These are phyloP conservation scores for Synergus laeviventris DNA, from an alignment of 2,888 invertebrate species.

Conservation along the genomic window DNA sequence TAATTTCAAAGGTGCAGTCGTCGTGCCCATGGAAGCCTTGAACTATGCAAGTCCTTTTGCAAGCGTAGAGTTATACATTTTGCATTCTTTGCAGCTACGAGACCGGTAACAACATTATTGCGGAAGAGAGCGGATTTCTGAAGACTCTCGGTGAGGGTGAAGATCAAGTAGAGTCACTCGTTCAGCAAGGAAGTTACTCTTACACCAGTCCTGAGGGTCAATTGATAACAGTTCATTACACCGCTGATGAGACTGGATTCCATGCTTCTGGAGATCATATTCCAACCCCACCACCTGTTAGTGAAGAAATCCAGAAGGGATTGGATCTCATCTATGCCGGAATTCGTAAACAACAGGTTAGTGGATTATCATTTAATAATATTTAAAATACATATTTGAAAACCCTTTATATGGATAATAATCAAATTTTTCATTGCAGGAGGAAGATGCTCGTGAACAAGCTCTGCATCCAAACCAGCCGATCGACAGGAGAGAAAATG, in stretches of 20 bases:
- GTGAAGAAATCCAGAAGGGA: constrained; percentile 90
- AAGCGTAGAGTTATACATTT: constrained; percentile 40
- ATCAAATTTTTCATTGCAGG: constrained; percentile 76
- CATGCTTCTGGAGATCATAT: constrained; percentile 88
- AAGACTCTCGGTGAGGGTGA: constrained; percentile 84
- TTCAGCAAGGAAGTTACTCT: constrained; percentile 87
- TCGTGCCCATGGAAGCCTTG: constrained; percentile 56
- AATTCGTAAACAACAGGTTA: constrained; percentile 82
- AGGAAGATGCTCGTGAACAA: constrained; percentile 79
- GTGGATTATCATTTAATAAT: constrained; percentile 28
- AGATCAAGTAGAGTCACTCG: constrained; percentile 83
- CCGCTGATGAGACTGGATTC: constrained; percentile 90
- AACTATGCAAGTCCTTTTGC: constrained; percentile 56
- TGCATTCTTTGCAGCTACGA: constrained; percentile 80
- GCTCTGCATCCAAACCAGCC: constrained; percentile 66
- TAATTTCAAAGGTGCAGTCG: constrained; percentile 54
- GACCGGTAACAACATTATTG: constrained; percentile 89
- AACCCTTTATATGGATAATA: background rate
- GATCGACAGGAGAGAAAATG: constrained; percentile 67
- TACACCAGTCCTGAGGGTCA: constrained; percentile 89
- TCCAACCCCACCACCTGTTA: constrained; percentile 90
- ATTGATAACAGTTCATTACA: constrained; percentile 85
- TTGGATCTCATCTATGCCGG: constrained; percentile 91
- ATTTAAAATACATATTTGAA: no score
- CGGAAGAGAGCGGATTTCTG: constrained; percentile 87